Base-by-base conservation (phyloP, 2,113 vertebrate species). In the Pelecanoides urinatrix region DNA sequence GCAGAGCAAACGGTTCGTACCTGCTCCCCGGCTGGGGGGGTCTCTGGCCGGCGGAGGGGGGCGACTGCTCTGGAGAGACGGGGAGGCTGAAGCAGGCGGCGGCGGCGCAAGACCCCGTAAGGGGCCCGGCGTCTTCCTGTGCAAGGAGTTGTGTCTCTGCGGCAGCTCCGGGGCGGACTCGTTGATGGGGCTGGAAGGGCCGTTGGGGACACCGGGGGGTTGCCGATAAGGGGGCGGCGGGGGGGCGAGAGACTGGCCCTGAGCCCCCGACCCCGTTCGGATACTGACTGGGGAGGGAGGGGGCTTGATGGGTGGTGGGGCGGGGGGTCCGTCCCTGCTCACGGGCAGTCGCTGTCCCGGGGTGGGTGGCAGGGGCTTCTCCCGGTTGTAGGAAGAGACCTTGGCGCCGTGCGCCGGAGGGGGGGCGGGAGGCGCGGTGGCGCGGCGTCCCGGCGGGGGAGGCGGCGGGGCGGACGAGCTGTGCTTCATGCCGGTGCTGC, bases 111-210 rank as follows among this genome's bases (percentile, higher is more conserved):
- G 95, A 72, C 98, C 98, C 97, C 98, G 96, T 80, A 97, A 72
- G 1, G 97, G 96, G 38, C 97, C 98, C 0, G 98, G 93, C 0
- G 98, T 97, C 94, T 98, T 98, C 96, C 99, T 99, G 97, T 99
- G 99, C 97, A 99, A 98, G 44, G 99, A 99, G 97, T 99, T 99
- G 97, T 99, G 98, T 97, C 99, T 98, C 98, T 99, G 99, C 5
- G 99, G 99, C 80, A 99, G 98, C 98, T 99, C 98, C 1, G 99
- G 99, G 56, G 99, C 99, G 0, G 97, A 97, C 55, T 99, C 99
- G 1, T 92, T 95, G 14, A 97, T 96, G n/a, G 98, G 98, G 88
- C 98, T 98, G 68, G 98, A 98, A 27, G 99, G 99, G 75, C 99
- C 99, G 13, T 99, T 99, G 96, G 99, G 98, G 86, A 98, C 95